phyloP scores from a whole-genome alignment of 2,113 vertebrate genomes.

The Xiphophorus maculatus region DNA sequence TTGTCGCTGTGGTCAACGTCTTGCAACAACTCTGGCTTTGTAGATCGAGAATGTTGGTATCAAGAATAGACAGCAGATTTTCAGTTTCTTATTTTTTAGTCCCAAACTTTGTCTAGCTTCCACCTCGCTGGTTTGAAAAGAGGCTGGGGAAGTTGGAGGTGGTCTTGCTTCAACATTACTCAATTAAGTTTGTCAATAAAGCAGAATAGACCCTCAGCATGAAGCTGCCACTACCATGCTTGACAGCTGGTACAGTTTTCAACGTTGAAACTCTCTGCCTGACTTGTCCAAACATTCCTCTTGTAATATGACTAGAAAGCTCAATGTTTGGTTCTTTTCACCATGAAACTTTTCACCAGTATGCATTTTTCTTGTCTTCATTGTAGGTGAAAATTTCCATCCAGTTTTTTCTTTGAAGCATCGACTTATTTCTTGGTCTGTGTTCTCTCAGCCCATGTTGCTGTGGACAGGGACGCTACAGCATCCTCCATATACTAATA shows the following conservation, averaged over 20 bases:
- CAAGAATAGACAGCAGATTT: too few relatives aligned
- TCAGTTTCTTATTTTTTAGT: too few relatives aligned
- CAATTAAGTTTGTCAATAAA: not conserved
- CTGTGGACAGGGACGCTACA: not conserved
- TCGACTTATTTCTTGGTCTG: not conserved
- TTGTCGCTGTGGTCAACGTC: too few relatives aligned
- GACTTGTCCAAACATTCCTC: not conserved
- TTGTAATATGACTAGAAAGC: not conserved
- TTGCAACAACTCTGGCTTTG: too few relatives aligned
- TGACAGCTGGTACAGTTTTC: not conserved
- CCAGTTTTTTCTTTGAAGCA: not conserved
- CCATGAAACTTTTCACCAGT: not conserved
- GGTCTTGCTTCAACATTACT: not conserved
- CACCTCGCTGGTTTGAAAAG: too few relatives aligned
- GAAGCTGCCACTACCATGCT: not conserved
- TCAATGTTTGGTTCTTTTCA: not conserved
- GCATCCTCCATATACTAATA: not conserved
- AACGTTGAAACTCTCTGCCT: not conserved
- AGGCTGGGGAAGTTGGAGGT: not conserved
- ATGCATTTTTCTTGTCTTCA: not conserved
- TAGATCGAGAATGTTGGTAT: too few relatives aligned
- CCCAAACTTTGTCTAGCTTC: not conserved
- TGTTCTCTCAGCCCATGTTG: not conserved
- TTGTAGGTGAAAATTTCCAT: not conserved
- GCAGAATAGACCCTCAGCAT: not conserved